These are phyloP conservation scores for Acanthosepion lycidas DNA, from an alignment of 2,888 invertebrate species.

Conservation along the genomic window DNA sequence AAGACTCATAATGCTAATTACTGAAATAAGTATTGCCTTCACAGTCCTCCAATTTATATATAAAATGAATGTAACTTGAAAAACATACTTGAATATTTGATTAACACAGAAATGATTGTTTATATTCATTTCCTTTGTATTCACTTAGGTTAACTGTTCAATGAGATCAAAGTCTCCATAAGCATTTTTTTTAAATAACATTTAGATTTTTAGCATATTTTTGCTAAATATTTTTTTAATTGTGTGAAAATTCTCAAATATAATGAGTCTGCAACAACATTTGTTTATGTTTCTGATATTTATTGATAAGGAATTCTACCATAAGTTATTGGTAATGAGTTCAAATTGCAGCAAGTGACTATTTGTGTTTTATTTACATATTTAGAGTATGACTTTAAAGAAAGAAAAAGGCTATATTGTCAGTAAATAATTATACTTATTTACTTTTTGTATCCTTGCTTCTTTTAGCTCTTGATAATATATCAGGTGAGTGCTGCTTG, in stretches of 20 bases:
- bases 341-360: background rate
- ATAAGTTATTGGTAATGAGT: background rate
- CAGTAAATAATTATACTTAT: background rate
- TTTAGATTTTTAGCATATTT: background rate
- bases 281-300: background rate
- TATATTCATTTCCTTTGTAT: background rate
- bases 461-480: constrained; percentile 14
- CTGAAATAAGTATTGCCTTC: too few relatives aligned
- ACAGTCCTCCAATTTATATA: too few relatives aligned
- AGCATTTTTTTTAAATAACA: background rate
- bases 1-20: too few relatives aligned
- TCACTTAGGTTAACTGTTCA: background rate
- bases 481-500: background rate
- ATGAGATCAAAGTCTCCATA: too few relatives aligned
- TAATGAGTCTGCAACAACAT: background rate
- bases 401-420: background rate
- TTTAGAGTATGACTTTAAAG: background rate
- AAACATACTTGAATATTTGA: background rate
- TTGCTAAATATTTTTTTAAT: background rate
- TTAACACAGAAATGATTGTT: background rate
- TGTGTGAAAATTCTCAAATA: background rate
- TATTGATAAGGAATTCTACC: background rate
- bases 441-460: constrained; percentile 33
- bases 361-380: background rate
- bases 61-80: background rate